A percentile compares a stretch with the other conserved stretches of the same genome.
Evolutionary conservation across 2,797 vertebrate genomes (phyloP).

Genomic region (Tenualosa thibaudeaui): DNA sequence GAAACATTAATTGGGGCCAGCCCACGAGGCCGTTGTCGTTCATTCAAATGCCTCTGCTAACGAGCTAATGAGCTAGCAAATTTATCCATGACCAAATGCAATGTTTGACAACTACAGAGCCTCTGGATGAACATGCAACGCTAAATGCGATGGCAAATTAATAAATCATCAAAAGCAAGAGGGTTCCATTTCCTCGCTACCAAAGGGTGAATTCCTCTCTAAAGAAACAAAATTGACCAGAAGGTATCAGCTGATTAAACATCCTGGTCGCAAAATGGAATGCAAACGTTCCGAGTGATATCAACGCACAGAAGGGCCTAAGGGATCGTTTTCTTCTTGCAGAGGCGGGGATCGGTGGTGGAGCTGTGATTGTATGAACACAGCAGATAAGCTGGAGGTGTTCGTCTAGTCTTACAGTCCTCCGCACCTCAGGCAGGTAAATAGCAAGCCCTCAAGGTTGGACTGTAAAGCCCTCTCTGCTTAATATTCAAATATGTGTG

Average conservation of each 20-base stretch:
- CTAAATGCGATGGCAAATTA: neutral
- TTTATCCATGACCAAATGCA: neutral
- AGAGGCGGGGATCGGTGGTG: neutral
- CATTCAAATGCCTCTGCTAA: neutral
- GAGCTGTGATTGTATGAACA: neutral
- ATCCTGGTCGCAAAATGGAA: slow-evolving; percentile 15
- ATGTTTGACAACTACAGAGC: neutral
- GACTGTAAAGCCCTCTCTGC: slow-evolving; percentile 1
- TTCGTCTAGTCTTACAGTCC: slow-evolving; percentile 19
- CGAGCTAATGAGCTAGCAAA: slow-evolving; percentile 7
- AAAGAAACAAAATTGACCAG: neutral
- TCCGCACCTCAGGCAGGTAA: neutral
- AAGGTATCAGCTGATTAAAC: neutral
- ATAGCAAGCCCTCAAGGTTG: neutral
- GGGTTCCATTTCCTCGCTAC: neutral
- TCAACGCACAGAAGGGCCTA: neutral
- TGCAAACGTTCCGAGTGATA: neutral
- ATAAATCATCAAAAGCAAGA: neutral
- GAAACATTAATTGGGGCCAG: neutral
- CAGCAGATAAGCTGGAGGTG: slow-evolving; percentile 2
- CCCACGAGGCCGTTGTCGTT: neutral
- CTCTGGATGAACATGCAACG: neutral
- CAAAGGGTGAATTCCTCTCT: neutral
- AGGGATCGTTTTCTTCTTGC: neutral
- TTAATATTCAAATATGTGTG: slow-evolving; percentile 15